phyloP scores from a whole-genome alignment of 2,888 invertebrate species.

The Pterostichus madidus region DNA sequence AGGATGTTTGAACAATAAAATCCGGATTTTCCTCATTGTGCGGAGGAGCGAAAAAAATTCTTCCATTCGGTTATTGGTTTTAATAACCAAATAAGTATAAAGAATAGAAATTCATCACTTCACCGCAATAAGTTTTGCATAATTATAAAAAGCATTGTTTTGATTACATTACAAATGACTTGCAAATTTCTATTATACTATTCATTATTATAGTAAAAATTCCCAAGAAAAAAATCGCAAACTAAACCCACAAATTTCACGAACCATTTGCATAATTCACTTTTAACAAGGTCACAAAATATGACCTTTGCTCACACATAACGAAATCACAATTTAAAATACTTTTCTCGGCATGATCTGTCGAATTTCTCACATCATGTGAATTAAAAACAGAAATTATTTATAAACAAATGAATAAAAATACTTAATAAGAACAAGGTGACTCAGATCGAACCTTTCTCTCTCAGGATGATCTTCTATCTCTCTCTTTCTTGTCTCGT shows the following conservation, averaged over 20 bases:
- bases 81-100: too few species aligned
- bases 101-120: too few species aligned
- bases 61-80: too few species aligned
- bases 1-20: too few species aligned
- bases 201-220: slow-evolving; percentile 8
- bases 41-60: too few species aligned
- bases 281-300: too few species aligned
- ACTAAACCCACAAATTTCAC: slow-evolving; percentile 1
- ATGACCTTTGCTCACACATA: neutral
- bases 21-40: too few species aligned
- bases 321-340: neutral
- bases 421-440: slow-evolving; percentile 38
- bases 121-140: too few species aligned
- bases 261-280: too few species aligned
- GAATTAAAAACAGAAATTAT: neutral
- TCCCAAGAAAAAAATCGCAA: neutral
- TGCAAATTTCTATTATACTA: slow-evolving; percentile 9
- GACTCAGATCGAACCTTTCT: slow-evolving; percentile 21
- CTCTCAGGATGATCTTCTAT: neutral
- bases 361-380: neutral
- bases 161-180: neutral
- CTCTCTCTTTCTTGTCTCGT: slow-evolving; percentile 13
- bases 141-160: slow-evolving; percentile 16
- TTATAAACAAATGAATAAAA: slow-evolving; percentile 14
- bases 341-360: neutral